A percentile compares a stretch with the other conserved stretches of the same genome.
phyloP scores from a whole-genome alignment of 2,797 vertebrate species.

The Lacerta viridis region DNA sequence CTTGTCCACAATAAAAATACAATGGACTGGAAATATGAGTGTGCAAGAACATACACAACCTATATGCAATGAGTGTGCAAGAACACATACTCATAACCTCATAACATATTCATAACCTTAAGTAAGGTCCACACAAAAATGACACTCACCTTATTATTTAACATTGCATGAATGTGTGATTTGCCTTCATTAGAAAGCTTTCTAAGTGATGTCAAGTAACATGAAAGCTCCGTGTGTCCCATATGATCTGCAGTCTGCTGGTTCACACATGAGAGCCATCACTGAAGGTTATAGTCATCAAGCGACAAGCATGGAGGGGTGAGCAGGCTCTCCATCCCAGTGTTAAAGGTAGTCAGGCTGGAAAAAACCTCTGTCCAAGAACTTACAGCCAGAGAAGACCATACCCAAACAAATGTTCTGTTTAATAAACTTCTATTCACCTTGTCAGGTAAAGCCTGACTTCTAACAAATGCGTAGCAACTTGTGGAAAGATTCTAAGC shows the following conservation, averaged over 20 bases:
- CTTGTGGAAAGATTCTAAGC: neutral
- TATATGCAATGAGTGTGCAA: neutral
- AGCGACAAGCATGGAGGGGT: too few relatives aligned
- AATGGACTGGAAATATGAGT: neutral
- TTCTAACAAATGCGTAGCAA: neutral
- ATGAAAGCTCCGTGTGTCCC: neutral
- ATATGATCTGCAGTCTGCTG: too few relatives aligned
- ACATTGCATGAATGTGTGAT: neutral
- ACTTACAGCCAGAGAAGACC: too few relatives aligned
- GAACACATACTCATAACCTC: neutral
- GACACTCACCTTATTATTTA: neutral
- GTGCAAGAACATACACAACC: neutral
- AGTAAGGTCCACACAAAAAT: neutral
- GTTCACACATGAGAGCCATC: too few relatives aligned
- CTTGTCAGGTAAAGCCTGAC: too few relatives aligned
- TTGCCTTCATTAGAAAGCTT: neutral
- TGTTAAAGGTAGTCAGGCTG: too few relatives aligned
- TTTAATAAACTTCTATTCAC: too few relatives aligned
- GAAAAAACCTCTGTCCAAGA: too few relatives aligned
- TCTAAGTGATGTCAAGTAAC: neutral
- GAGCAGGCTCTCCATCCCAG: too few relatives aligned
- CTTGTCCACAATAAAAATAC: neutral
- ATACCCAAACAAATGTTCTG: too few relatives aligned
- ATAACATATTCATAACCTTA: too few relatives aligned
- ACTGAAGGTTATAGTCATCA: too few relatives aligned